Evolutionary conservation across 2,113 vertebrate species (phyloP).

Genomic region (Poeciliopsis occidentalis): DNA sequence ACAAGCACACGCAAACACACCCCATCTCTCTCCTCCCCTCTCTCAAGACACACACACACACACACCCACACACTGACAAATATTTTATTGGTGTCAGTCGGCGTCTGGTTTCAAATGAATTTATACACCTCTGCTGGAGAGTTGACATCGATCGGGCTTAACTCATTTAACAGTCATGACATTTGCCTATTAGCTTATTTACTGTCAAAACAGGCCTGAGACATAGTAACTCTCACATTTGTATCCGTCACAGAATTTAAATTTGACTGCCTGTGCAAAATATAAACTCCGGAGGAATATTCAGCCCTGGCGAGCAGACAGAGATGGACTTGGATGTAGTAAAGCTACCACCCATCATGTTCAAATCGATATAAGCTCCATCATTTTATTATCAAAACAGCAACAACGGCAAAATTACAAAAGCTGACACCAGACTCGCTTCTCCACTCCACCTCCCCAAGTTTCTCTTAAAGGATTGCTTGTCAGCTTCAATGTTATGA

Average conservation of each 20-base stretch:
- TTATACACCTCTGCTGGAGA: slow-evolving; percentile 61
- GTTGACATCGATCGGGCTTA: slow-evolving; percentile 70
- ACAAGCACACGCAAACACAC: slow-evolving; percentile 12
- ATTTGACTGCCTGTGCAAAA: slow-evolving; percentile 53
- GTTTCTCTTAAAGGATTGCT: background rate
- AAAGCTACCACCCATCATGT: slow-evolving; percentile 2
- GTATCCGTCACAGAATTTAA: slow-evolving; percentile 43
- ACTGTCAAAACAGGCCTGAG: slow-evolving; percentile 59
- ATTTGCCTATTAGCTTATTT: slow-evolving; percentile 75
- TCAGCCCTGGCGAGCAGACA: slow-evolving; percentile 4
- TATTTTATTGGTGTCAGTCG: slow-evolving; percentile 69
- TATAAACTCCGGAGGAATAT: slow-evolving; percentile 35
- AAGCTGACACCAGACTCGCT: background rate
- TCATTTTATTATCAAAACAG: background rate
- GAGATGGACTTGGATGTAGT: background rate
- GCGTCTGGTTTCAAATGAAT: slow-evolving; percentile 70
- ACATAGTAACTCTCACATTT: slow-evolving; percentile 53
- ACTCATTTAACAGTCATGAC: slow-evolving; percentile 73
- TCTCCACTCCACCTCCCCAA: background rate
- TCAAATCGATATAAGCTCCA: background rate
- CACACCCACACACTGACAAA: slow-evolving; percentile 52
- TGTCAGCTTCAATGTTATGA: background rate
- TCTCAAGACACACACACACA: background rate
- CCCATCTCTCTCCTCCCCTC: background rate
- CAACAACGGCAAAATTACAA: background rate